Evolutionary conservation across 1,140 invertebrate genomes (phyloP).

Genomic region (Listronotus oregonensis): DNA sequence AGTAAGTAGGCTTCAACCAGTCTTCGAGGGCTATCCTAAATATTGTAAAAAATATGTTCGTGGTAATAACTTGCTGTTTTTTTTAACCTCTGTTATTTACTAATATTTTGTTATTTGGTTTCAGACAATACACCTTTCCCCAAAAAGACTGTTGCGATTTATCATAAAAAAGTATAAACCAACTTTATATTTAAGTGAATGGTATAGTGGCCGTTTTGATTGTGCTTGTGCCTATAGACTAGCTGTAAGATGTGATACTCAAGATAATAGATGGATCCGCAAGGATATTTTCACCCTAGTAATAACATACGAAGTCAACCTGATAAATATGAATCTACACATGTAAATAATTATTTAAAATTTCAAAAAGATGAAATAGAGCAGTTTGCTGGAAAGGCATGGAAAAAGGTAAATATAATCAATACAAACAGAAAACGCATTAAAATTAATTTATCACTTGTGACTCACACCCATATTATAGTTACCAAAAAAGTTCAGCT

Average conservation of each 20-base stretch:
- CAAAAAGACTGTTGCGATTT: conserved; percentile 42
- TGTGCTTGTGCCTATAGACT: conserved; percentile 52
- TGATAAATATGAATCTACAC: neutral
- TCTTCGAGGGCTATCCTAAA: no score
- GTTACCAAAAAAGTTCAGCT: no score
- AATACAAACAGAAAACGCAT: no score
- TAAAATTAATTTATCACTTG: no score
- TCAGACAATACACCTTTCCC: conserved; percentile 36
- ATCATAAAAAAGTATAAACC: conserved; percentile 52
- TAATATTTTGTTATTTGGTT: conserved; percentile 11
- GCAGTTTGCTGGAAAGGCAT: conserved; percentile 38
- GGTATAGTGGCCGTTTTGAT: conserved; percentile 54
- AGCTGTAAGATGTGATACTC: conserved; percentile 8
- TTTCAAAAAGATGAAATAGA: conserved; percentile 6
- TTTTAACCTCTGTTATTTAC: neutral
- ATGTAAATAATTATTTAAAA: neutral
- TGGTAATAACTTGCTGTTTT: no score
- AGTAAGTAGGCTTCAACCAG: no score
- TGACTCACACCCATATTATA: no score
- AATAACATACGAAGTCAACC: neutral
- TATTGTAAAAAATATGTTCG: no score
- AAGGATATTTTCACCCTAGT: neutral
- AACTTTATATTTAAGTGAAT: conserved; percentile 53
- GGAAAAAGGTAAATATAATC: conserved; percentile 46
- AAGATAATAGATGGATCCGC: conserved; percentile 2